A percentile compares a stretch with the other conserved stretches of the same genome.
phyloP scores from a whole-genome alignment of 2,113 vertebrate genomes.

The Blennius ocellaris region DNA sequence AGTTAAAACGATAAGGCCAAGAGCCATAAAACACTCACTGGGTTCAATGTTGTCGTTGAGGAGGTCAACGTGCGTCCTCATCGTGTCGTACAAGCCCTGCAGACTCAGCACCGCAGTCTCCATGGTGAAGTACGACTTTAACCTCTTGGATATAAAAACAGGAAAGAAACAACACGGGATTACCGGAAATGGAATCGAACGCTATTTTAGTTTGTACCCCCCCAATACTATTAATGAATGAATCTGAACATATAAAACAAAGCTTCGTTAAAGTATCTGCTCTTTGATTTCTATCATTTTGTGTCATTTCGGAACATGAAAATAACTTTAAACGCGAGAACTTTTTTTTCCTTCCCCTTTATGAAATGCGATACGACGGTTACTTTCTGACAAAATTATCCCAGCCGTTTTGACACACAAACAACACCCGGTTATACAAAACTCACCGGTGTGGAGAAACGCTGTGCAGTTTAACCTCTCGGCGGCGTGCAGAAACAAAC shows the following conservation, averaged over 20 bases:
- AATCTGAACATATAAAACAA: no score
- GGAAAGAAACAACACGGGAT: background rate
- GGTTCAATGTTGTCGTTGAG: constrained; percentile 90
- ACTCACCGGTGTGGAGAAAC: constrained; percentile 12
- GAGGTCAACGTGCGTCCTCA: constrained; percentile 86
- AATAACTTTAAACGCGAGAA: background rate
- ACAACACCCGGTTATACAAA: background rate
- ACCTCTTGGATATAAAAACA: background rate
- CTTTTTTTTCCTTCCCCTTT: background rate
- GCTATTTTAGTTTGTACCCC: no score
- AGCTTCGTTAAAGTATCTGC: background rate
- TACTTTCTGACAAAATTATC: background rate
- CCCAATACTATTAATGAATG: no score
- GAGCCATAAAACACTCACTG: constrained; percentile 84
- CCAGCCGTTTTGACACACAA: background rate
- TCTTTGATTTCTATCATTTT: background rate
- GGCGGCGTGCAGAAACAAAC: background rate
- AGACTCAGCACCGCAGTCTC: constrained; percentile 85
- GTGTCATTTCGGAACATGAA: background rate
- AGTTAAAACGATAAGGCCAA: no score
- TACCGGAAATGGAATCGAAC: no score
- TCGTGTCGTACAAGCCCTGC: constrained; percentile 85
- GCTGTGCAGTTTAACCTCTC: background rate
- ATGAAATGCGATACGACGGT: constrained; percentile 1
- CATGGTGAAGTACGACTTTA: constrained; percentile 81